Evolutionary conservation across 2,888 invertebrate species (phyloP).

Genomic region (Scaptomyza flava): DNA sequence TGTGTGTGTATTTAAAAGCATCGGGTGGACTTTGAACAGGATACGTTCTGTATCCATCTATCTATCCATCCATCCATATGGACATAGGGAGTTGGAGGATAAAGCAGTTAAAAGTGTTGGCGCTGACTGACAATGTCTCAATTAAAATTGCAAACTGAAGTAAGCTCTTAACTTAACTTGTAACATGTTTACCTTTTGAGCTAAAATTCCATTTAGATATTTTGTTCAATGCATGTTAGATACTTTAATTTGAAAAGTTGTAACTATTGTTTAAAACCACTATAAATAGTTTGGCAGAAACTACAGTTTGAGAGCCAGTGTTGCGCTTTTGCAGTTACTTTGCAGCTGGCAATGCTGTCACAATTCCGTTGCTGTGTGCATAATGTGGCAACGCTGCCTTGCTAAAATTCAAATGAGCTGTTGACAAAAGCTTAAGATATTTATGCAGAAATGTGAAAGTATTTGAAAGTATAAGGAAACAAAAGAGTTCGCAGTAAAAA

Average conservation of each 20-base stretch:
- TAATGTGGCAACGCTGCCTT: conserved; percentile 37
- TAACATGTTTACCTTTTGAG: conserved; percentile 39
- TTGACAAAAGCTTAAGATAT: neutral
- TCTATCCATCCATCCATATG: conserved; percentile 10
- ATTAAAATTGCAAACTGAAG: conserved; percentile 63
- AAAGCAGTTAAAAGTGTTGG: conserved; percentile 56
- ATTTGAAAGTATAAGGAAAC: neutral
- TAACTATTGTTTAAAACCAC: neutral
- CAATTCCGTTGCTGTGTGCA: conserved; percentile 29
- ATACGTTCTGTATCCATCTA: conserved; percentile 22
- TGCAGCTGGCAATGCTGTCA: conserved; percentile 30
- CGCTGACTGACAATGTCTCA: conserved; percentile 61
- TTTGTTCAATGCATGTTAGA: conserved; percentile 8
- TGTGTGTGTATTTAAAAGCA: conserved; percentile 69
- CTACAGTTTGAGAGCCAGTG: conserved; percentile 43
- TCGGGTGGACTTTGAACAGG: conserved; percentile 56
- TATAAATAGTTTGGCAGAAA: neutral
- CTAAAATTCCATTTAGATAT: conserved; percentile 3
- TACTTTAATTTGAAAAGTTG: neutral
- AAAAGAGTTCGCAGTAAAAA: too few species aligned
- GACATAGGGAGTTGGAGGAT: conserved; percentile 13
- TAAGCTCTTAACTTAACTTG: conserved; percentile 39
- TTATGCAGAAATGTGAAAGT: conserved; percentile 10
- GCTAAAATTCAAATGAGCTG: conserved; percentile 20
- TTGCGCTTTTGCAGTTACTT: conserved; percentile 1